Conservation (phyloP, 2,113 vertebrate genomes). For the Tetrax tetrax region DNA sequence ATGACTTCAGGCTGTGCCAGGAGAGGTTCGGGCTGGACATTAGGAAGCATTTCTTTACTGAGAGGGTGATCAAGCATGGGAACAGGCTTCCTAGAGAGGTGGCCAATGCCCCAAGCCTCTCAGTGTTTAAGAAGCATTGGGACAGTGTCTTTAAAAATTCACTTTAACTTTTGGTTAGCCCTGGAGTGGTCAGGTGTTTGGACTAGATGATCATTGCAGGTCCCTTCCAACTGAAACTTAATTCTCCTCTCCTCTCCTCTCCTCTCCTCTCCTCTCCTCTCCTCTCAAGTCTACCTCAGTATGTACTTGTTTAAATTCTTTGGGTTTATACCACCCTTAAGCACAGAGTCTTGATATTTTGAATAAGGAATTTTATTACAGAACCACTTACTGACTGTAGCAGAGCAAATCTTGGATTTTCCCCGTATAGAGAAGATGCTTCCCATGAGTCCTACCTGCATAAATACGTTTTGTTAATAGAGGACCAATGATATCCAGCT, state of each 20-base stretch:
- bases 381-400: neutral
- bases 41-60: accelerated
- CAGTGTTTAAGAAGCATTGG: neutral
- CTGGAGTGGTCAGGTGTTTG: too few species aligned
- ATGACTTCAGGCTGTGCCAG: neutral
- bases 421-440: neutral
- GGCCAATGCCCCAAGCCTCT: accelerated
- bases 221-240: neutral
- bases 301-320: neutral
- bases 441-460: neutral
- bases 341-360: neutral
- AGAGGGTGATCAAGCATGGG: neutral
- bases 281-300: neutral
- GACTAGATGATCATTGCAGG: neutral
- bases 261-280: neutral
- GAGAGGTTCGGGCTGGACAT: neutral
- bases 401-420: neutral
- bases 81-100: neutral
- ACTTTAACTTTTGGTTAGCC: neutral
- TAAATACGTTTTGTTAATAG: neutral
- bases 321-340: neutral
- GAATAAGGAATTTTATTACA: neutral
- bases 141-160: neutral
- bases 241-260: neutral
- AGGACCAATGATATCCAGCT: neutral